Evolutionary conservation across 2,888 invertebrate genomes (phyloP).

Genomic region (Dolichomitus sp.): DNA sequence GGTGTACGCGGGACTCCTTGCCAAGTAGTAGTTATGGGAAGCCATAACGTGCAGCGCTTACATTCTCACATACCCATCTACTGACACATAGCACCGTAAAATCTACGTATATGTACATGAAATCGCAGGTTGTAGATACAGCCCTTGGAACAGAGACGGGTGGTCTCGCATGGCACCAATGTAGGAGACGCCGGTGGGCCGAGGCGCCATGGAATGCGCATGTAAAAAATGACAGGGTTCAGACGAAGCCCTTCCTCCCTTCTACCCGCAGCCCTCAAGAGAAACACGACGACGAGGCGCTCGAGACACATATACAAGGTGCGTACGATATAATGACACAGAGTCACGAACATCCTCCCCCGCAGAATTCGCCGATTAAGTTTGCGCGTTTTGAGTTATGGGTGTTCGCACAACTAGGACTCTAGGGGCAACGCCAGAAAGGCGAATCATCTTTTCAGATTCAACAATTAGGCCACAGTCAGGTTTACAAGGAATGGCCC

Average conservation of each 20-base stretch:
- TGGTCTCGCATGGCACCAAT: slow-evolving; percentile 37
- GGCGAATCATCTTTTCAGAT: background rate
- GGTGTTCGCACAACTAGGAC: background rate
- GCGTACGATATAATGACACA: slow-evolving; percentile 59
- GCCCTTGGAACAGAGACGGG: slow-evolving; percentile 27
- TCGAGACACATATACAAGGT: slow-evolving; percentile 39
- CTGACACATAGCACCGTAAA: background rate
- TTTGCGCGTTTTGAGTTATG: slow-evolving; percentile 27
- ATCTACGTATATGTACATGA: slow-evolving; percentile 17
- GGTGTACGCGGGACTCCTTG: slow-evolving; percentile 21
- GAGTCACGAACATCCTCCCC: slow-evolving; percentile 57
- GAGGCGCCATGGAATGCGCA: slow-evolving; percentile 73
- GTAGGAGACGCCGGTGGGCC: slow-evolving; percentile 63
- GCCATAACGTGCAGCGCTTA: slow-evolving; percentile 67
- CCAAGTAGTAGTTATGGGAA: slow-evolving; percentile 68
- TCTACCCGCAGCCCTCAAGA: slow-evolving; percentile 9
- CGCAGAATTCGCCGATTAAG: slow-evolving; percentile 56
- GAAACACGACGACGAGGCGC: slow-evolving; percentile 41
- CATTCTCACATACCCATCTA: slow-evolving; percentile 22
- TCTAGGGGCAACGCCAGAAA: background rate
- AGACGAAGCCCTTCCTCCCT: slow-evolving; percentile 19
- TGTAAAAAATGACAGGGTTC: slow-evolving; percentile 78
- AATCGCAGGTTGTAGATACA: slow-evolving; percentile 39
- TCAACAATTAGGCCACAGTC: background rate
- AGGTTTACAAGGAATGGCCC: background rate